phyloP scores from a whole-genome alignment of 2,888 invertebrate species.

The Pyrocoelia pectoralis region DNA sequence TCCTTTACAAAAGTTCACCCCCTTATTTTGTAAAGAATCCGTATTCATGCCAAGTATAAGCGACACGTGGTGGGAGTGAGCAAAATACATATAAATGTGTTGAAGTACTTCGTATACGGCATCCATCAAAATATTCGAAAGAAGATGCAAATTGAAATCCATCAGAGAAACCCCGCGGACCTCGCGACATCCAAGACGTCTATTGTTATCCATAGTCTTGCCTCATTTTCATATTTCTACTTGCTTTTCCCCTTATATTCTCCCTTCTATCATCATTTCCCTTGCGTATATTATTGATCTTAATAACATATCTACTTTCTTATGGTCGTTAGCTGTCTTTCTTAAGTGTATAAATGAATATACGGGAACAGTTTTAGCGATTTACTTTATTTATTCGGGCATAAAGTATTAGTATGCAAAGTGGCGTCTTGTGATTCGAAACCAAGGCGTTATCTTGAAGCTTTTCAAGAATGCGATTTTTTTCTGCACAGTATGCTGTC shows the following conservation, averaged over 20 bases:
- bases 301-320: conserved; percentile 56
- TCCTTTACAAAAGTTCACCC: conserved; percentile 31
- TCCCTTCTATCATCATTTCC: conserved; percentile 52
- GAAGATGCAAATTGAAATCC: conserved; percentile 59
- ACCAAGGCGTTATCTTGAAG: not conserved
- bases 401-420: conserved; percentile 7
- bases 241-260: conserved; percentile 45
- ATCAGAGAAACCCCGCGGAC: conserved; percentile 56
- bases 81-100: conserved; percentile 44
- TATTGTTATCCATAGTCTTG: conserved; percentile 56
- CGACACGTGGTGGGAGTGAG: conserved; percentile 40
- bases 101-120: conserved; percentile 39
- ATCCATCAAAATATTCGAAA: conserved; percentile 46
- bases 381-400: conserved; percentile 15
- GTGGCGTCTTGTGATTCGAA: not conserved
- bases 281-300: conserved; percentile 59
- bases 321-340: conserved; percentile 40
- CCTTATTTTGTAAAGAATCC: conserved; percentile 26
- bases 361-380: conserved; percentile 45
- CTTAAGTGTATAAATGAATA: conserved; percentile 49
- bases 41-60: conserved; percentile 30
- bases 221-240: conserved; percentile 58
- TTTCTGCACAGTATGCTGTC: conserved; percentile 42
- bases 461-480: not conserved
- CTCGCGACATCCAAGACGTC: conserved; percentile 54